Evolutionary conservation across 1,140 invertebrate species (phyloP).

Genomic region (Apis cerana): DNA sequence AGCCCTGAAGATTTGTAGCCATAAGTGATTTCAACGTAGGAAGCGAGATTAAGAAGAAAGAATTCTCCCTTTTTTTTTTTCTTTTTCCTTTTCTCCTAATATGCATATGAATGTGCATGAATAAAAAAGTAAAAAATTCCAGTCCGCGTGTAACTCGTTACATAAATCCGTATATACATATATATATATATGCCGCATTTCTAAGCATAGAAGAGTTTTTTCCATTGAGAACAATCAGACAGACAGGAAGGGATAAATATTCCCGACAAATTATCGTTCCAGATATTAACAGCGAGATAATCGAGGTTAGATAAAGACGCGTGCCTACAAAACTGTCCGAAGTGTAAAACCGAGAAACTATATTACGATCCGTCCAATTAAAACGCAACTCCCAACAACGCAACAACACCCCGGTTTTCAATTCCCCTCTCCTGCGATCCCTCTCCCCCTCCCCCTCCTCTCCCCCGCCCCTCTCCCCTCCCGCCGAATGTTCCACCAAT

Average conservation of each 20-base stretch:
- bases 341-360: constrained; percentile 46
- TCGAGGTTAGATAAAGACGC: constrained; percentile 30
- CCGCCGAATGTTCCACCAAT: background rate
- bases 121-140: background rate
- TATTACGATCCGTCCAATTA: constrained; percentile 61
- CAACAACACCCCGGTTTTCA: constrained; percentile 27
- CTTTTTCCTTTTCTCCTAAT: too few species aligned
- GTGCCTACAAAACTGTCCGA: constrained; percentile 51
- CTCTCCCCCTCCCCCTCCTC: background rate
- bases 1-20: too few species aligned
- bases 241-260: constrained; percentile 47
- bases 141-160: background rate
- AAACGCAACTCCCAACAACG: constrained; percentile 13
- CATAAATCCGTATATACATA: too few species aligned
- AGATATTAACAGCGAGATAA: constrained; percentile 33
- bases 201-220: background rate
- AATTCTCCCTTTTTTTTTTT: too few species aligned
- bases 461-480: background rate
- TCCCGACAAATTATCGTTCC: constrained; percentile 42
- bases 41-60: too few species aligned
- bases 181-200: background rate
- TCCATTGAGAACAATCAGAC: background rate
- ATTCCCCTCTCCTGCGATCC: background rate
- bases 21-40: too few species aligned
- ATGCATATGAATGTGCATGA: background rate